phyloP scores from a whole-genome alignment of 2,888 invertebrate species.

The Yponomeuta sedellus region DNA sequence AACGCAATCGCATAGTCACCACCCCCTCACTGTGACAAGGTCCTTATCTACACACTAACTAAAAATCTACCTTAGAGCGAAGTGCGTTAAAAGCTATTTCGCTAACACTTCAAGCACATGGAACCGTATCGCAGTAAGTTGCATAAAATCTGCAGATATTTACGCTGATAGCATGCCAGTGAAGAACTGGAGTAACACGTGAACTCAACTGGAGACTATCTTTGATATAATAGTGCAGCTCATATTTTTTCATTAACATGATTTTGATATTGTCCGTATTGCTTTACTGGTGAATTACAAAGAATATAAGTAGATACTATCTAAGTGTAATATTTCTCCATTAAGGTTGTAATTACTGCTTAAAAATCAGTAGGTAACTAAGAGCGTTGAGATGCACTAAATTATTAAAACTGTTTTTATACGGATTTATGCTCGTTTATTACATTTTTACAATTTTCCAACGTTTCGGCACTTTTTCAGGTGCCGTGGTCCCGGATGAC shows the following conservation, averaged over 20 bases:
- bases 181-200: slow-evolving; percentile 68
- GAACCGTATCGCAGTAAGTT: slow-evolving; percentile 32
- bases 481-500: too few species aligned
- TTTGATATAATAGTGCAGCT: slow-evolving; percentile 48
- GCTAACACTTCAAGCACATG: slow-evolving; percentile 19
- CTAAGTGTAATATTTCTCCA: too few species aligned
- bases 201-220: slow-evolving; percentile 61
- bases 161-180: slow-evolving; percentile 68
- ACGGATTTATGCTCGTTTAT: too few species aligned
- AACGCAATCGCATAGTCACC: slow-evolving; percentile 68
- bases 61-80: slow-evolving; percentile 38
- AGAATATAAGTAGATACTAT: too few species aligned
- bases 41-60: slow-evolving; percentile 26
- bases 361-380: too few species aligned
- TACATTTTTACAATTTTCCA: too few species aligned
- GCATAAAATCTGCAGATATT: slow-evolving; percentile 54
- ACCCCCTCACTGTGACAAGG: slow-evolving; percentile 35
- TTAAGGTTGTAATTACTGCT: too few species aligned
- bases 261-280: neutral
- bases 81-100: slow-evolving; percentile 24
- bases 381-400: too few species aligned
- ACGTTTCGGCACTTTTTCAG: too few species aligned
- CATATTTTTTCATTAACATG: slow-evolving; percentile 45
- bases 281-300: neutral
- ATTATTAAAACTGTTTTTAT: too few species aligned